Evolutionary conservation across 2,888 invertebrate species (phyloP), one percentile per base, ranked within the genome.

Genomic region (Allacma fusca): DNA sequence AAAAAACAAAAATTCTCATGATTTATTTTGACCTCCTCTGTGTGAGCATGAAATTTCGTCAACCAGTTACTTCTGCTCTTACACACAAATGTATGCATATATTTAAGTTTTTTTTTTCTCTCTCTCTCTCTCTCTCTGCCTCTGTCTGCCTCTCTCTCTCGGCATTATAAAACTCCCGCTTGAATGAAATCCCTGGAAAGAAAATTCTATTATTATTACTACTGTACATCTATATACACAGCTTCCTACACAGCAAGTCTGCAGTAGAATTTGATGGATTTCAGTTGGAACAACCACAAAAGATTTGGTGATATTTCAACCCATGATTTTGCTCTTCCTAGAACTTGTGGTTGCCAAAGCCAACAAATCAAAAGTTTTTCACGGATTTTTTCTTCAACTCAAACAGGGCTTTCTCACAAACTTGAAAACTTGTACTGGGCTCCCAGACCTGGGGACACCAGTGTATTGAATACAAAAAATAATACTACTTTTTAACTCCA

Each of bases 231-330:
- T 50, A 50, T 50, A 50, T 19, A 5, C 19, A n/a, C 50, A 50
- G 9, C 5, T 50, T 5, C 19, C 5, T 12, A 13, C 5, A 50
- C 1, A 50, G n/a, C 16, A 13, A 50, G 50, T 50, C 50, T 19
- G 19, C 16, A 2, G 50, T 9, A 50, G 50, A 50, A 50, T 50
- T 50, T 50, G 50, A 50, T 50, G 50, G 50, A 50, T 50, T 34
- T 50, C 50, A 50, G 50, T 50, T 50, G 50, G 50, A 50, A n/a
- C 16, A 50, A 50, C 50, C 50, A 50, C 50, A 50, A 50, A 50
- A 50, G 50, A 50, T 50, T 50, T 50, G 50, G 50, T 50, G 50
- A 50, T 50, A 50, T 50, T 50, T 50, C 50, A 50, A 50, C 50
- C 50, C 50, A 50, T 1, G 50, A 50, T 50, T 50, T 50, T 50